Evolutionary conservation across 2,113 vertebrate genomes (phyloP).

Genomic region (Proteles cristata): DNA sequence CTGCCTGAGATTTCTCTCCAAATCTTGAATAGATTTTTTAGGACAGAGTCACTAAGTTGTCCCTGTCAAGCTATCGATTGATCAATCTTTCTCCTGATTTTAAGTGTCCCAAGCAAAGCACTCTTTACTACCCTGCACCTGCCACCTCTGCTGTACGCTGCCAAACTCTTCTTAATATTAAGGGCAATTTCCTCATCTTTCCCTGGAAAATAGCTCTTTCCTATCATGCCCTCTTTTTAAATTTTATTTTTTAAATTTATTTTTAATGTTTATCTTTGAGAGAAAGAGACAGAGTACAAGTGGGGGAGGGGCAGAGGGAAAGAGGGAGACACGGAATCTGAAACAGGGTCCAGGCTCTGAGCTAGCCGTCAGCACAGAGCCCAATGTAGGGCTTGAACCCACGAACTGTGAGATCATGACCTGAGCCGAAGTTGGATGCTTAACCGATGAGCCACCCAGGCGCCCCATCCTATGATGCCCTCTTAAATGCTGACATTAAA

Average conservation of each 20-base stretch:
- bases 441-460: neutral
- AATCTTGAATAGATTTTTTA: constrained; percentile 35
- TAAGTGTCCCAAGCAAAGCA: neutral
- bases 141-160: neutral
- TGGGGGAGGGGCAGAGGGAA: neutral
- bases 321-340: neutral
- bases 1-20: constrained; percentile 23
- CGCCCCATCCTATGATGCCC: neutral
- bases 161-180: neutral
- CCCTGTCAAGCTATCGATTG: neutral
- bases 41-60: neutral
- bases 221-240: neutral
- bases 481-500: neutral
- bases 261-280: too few relatives aligned
- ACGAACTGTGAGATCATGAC: neutral
- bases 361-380: too few relatives aligned
- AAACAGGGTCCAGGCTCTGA: too few relatives aligned
- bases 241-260: neutral
- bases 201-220: constrained; percentile 6
- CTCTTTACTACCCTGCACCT: neutral
- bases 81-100: neutral
- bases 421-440: neutral
- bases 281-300: too few relatives aligned
- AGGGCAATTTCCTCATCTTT: neutral
- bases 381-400: neutral